These are phyloP conservation scores for Chamaetylas fuelleborni DNA, from an alignment of 2,113 vertebrate species.

Conservation along the genomic window DNA sequence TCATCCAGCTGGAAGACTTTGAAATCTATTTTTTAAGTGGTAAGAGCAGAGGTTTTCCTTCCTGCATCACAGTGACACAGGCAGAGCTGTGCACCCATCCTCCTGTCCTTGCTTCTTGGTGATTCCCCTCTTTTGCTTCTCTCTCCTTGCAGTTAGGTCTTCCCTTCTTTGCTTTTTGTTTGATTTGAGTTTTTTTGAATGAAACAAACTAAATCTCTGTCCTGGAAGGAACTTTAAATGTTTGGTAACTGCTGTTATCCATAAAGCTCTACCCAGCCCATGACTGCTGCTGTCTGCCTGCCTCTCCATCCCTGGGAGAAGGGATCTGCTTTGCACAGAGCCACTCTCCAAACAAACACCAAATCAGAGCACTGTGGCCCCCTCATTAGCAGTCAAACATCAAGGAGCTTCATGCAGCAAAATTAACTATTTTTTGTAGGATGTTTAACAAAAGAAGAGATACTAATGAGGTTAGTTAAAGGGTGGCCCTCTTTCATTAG, in stretches of 20 bases:
- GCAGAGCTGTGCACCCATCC: too few relatives aligned
- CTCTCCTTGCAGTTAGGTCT: background rate
- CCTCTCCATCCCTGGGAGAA: background rate
- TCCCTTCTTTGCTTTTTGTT: background rate
- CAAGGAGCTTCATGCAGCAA: slow-evolving; percentile 43
- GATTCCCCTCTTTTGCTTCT: background rate
- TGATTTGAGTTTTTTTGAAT: background rate
- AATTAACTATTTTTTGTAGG: slow-evolving; percentile 67
- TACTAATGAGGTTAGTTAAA: slow-evolving; percentile 68
- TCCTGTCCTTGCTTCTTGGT: background rate
- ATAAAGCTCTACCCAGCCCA: background rate
- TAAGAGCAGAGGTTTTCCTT: background rate
- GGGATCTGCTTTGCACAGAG: background rate
- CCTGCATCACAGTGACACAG: background rate
- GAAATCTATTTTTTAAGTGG: background rate
- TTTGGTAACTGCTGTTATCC: background rate
- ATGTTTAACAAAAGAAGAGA: slow-evolving; percentile 58
- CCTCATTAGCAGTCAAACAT: slow-evolving; percentile 63
- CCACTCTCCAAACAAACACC: slow-evolving; percentile 28
- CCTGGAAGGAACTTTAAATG: background rate
- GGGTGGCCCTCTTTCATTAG: slow-evolving; percentile 65
- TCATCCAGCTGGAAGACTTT: background rate
- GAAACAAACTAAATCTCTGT: background rate
- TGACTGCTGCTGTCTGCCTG: background rate
- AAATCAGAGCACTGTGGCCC: background rate